Percentiles rank a stretch among this genome's conserved stretches.
Conservation (phyloP, 2,888 invertebrate genomes). For the Pristionchus fissidentatus region DNA sequence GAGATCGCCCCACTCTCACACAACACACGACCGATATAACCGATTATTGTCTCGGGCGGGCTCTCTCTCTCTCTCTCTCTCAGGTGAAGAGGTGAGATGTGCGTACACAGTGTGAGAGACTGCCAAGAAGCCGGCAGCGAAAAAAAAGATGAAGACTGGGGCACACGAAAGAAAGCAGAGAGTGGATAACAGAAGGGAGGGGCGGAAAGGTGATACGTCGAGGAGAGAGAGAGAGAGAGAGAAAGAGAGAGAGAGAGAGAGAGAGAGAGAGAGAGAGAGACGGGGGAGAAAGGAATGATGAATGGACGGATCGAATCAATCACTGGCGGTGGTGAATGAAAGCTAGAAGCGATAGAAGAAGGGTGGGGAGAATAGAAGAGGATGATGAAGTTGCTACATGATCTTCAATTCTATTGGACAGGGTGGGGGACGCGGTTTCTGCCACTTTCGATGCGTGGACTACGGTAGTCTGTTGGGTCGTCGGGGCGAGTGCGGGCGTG, state of each 20-base stretch:
- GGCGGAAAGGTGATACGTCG: conserved; percentile 38
- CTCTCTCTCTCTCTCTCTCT: no score
- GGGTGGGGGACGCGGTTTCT: background rate
- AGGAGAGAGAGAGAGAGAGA: background rate
- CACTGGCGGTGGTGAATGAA: no score
- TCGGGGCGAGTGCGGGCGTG: no score
- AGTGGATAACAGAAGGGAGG: conserved; percentile 12
- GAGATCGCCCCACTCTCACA: no score
- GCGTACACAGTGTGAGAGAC: conserved; percentile 1
- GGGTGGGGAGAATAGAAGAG: background rate
- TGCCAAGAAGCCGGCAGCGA: no score
- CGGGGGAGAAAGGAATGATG: conserved; percentile 18
- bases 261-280: conserved; percentile 3
- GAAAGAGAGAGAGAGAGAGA: conserved; percentile 9
- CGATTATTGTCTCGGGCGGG: no score
- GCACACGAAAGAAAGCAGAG: conserved; percentile 19
- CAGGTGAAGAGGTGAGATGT: no score
- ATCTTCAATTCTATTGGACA: conserved; percentile 19
- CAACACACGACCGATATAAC: no score
- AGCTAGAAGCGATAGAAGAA: background rate
- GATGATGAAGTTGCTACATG: background rate
- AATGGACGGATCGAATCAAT: conserved; percentile 33
- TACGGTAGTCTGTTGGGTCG: background rate
- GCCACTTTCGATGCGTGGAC: background rate
- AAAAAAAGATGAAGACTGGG: conserved; percentile 1